Conservation (phyloP, 2,888 invertebrate species). For the Formica aserva region DNA sequence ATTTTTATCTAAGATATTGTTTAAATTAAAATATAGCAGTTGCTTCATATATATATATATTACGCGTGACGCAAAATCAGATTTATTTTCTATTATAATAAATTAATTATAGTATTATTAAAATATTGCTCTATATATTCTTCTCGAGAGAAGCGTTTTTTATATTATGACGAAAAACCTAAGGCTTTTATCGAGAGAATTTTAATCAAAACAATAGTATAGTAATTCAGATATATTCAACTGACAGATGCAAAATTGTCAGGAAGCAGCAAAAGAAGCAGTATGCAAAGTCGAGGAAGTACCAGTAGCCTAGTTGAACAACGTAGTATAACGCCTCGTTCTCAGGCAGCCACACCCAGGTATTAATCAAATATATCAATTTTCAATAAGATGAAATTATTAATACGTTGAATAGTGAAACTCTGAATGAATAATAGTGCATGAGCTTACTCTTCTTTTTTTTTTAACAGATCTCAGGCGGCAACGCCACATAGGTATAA, state of each 20-base stretch:
- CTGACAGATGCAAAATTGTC: slow-evolving; percentile 90
- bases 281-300: slow-evolving; percentile 96
- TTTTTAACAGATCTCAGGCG: slow-evolving; percentile 91
- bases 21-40: neutral
- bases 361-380: slow-evolving; percentile 77
- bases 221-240: slow-evolving; percentile 75
- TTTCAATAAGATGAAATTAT: neutral
- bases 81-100: slow-evolving; percentile 15
- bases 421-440: neutral
- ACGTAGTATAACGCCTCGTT: slow-evolving; percentile 94
- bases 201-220: slow-evolving; percentile 55
- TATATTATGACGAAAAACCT: slow-evolving; percentile 12
- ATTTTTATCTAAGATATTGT: neutral
- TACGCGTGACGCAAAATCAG: neutral
- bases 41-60: neutral
- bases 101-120: neutral
- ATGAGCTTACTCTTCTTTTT: neutral
- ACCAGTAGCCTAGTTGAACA: slow-evolving; percentile 94
- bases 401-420: neutral
- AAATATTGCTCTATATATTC: neutral
- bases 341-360: slow-evolving; percentile 97
- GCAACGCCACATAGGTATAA: slow-evolving; percentile 98
- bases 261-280: slow-evolving; percentile 95
- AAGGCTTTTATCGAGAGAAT: neutral
- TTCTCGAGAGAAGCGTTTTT: neutral